phyloP scores from a whole-genome alignment of 1,140 invertebrate species.

The Hylaeus anthracinus region DNA sequence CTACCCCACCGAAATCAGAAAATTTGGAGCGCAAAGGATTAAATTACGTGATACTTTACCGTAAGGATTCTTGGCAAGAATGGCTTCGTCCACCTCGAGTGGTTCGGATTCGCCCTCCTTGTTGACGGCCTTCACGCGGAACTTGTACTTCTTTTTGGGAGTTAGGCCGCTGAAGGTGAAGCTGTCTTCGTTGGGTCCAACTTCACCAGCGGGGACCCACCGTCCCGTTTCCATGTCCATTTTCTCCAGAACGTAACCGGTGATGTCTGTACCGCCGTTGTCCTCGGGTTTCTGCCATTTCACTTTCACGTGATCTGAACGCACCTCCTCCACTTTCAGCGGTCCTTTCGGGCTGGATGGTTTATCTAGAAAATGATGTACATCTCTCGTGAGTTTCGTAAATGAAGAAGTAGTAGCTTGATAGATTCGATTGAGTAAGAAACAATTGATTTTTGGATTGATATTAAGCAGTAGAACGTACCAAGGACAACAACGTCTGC shows the following conservation, averaged over 20 bases:
- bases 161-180: conserved; percentile 96
- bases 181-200: conserved; percentile 89
- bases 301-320: conserved; percentile 94
- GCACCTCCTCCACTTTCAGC: conserved; percentile 92
- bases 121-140: conserved; percentile 98
- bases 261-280: conserved; percentile 94
- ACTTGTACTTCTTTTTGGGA: conserved; percentile 99
- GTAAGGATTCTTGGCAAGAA: conserved; percentile 97
- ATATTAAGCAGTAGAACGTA: conserved; percentile 71
- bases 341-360: conserved; percentile 92
- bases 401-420: background rate
- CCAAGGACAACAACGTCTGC: conserved; percentile 94
- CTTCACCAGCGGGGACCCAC: conserved; percentile 95
- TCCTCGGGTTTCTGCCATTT: conserved; percentile 98
- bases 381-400: background rate
- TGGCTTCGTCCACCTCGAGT: conserved; percentile 92
- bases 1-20: background rate
- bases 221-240: conserved; percentile 96
- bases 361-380: conserved; percentile 84
- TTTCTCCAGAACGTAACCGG: conserved; percentile 98
- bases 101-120: conserved; percentile 99
- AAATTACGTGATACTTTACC: conserved; percentile 81
- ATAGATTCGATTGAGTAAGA: no score
- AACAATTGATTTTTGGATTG: no score
- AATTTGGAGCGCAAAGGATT: background rate